Percentiles rank a stretch among this genome's conserved stretches.
phyloP scores from a whole-genome alignment of 2,888 invertebrate genomes.

The Cactoblastis cactorum region DNA sequence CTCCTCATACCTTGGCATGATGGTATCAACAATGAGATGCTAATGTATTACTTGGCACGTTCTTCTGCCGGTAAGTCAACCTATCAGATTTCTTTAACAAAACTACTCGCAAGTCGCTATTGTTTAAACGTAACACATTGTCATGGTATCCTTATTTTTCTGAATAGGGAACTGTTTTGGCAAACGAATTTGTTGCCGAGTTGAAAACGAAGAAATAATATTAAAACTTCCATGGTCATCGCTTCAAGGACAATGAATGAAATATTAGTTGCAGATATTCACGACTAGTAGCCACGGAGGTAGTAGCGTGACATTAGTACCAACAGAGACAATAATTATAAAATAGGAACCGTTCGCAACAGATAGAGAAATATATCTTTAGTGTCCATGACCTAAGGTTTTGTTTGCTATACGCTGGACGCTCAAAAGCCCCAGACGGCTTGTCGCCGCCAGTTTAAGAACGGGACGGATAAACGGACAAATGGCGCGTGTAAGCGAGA shows the following conservation, averaged over 20 bases:
- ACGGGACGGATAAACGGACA: conserved; percentile 49
- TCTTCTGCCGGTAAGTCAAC: conserved; percentile 38
- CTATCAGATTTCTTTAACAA: conserved; percentile 59
- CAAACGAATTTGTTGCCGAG: conserved; percentile 23
- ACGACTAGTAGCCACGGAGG: conserved; percentile 24
- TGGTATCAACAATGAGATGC: conserved; percentile 63
- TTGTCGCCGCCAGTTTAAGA: conserved; percentile 70
- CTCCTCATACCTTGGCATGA: conserved; percentile 48
- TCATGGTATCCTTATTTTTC: conserved; percentile 41
- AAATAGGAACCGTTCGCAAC: conserved; percentile 33
- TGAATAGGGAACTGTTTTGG: conserved; percentile 32
- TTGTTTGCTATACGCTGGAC: conserved; percentile 61
- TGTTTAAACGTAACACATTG: conserved; percentile 30
- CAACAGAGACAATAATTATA: conserved; percentile 38
- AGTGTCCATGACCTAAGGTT: conserved; percentile 69
- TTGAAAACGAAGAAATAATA: conserved; percentile 10
- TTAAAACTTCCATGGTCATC: conserved; percentile 9
- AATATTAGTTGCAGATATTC: conserved; percentile 26
- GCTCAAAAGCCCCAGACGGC: conserved; percentile 71
- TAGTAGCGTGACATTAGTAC: conserved; percentile 34
- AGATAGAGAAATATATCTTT: conserved; percentile 60
- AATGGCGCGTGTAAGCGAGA: conserved; percentile 50
- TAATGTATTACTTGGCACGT: conserved; percentile 75
- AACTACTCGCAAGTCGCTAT: conserved; percentile 34
- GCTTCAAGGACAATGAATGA: conserved; percentile 10